Evolutionary conservation across 2,888 invertebrate species (phyloP).

Genomic region (Philopedon plagiatum): DNA sequence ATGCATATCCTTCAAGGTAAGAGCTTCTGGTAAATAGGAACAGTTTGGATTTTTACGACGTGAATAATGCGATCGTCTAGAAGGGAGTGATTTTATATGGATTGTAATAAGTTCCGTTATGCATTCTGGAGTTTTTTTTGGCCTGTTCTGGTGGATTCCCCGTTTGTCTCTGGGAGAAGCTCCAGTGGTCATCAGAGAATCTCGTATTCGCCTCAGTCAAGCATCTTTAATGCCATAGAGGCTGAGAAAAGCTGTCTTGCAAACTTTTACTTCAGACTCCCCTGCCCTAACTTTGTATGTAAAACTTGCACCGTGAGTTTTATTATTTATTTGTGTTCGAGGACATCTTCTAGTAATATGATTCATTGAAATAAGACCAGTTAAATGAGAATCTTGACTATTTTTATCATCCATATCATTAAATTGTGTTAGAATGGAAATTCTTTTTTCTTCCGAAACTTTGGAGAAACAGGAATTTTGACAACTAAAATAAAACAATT

Average conservation of each 20-base stretch:
- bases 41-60: slow-evolving; percentile 41
- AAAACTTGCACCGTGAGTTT: slow-evolving; percentile 4
- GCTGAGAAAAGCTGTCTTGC: slow-evolving; percentile 35
- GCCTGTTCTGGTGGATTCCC: slow-evolving; percentile 35
- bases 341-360: slow-evolving; percentile 25
- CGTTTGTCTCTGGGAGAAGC: slow-evolving; percentile 37
- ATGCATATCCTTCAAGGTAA: background rate
- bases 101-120: slow-evolving; percentile 39
- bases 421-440: too few relatives aligned
- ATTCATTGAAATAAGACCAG: slow-evolving; percentile 32
- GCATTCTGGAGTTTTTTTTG: slow-evolving; percentile 34
- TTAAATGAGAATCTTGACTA: slow-evolving; percentile 42
- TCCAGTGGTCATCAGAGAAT: slow-evolving; percentile 35
- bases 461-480: too few relatives aligned
- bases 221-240: slow-evolving; percentile 19
- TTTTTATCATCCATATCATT: slow-evolving; percentile 28
- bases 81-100: slow-evolving; percentile 20
- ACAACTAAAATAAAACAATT: too few relatives aligned
- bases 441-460: too few relatives aligned
- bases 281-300: slow-evolving; percentile 21
- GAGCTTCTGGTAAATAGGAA: slow-evolving; percentile 39
- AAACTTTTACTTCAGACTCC: slow-evolving; percentile 24
- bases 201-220: slow-evolving; percentile 25
- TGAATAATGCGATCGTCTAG: slow-evolving; percentile 1
- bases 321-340: slow-evolving; percentile 34